A percentile compares a stretch with the other conserved stretches of the same genome.
phyloP scores from a whole-genome alignment of 1,140 invertebrate genomes.

The Seison nebaliae region DNA sequence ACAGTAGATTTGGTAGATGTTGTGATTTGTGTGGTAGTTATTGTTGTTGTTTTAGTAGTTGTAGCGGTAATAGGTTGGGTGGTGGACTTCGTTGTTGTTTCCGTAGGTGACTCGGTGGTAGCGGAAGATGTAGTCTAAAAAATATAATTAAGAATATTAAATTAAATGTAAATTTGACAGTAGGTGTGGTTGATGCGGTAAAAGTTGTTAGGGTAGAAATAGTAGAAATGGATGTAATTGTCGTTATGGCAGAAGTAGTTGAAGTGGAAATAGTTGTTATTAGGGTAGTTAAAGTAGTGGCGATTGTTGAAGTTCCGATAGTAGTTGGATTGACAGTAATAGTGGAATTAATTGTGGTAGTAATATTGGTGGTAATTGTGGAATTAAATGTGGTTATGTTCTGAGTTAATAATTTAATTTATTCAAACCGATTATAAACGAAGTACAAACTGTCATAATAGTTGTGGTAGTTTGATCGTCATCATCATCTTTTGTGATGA shows the following conservation, averaged over 20 bases:
- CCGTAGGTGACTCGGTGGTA: neutral
- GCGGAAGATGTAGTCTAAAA: neutral
- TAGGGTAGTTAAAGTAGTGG: neutral
- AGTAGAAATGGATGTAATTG: neutral
- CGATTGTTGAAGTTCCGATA: neutral
- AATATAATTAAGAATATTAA: neutral
- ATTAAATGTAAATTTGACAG: neutral
- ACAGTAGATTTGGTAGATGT: too few species aligned
- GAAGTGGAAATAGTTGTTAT: neutral
- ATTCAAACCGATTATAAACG: too few species aligned
- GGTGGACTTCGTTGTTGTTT: neutral
- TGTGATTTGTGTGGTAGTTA: neutral
- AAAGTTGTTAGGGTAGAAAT: neutral
- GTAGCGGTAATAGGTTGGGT: neutral
- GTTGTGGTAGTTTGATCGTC: too few species aligned
- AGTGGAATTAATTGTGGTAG: neutral
- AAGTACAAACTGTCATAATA: too few species aligned
- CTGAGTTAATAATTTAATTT: neutral
- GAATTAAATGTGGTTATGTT: neutral
- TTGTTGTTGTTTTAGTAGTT: neutral
- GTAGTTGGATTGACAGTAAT: neutral
- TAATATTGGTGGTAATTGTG: neutral
- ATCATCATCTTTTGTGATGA: too few species aligned
- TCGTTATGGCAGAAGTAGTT: neutral
- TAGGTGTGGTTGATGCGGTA: neutral